These are phyloP conservation scores for Allacma fusca DNA, from an alignment of 2,888 invertebrate genomes.

Conservation along the genomic window DNA sequence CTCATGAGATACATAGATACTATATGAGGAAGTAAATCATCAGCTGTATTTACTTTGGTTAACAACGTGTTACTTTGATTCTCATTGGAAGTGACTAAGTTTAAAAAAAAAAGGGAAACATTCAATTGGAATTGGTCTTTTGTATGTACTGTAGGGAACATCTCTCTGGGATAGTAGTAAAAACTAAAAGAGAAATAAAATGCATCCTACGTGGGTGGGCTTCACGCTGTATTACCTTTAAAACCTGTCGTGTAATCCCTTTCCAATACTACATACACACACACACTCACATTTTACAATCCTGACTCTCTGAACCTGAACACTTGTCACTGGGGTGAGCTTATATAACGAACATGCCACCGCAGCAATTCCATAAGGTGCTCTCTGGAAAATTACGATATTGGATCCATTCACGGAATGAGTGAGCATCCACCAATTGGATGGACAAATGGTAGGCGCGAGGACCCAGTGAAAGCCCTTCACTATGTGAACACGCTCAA, in stretches of 20 bases:
- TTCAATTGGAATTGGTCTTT: constrained; percentile 1
- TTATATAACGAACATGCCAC: neutral
- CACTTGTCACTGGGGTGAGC: constrained; percentile 2
- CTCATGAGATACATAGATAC: no score
- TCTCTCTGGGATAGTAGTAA: neutral
- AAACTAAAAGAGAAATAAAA: constrained; percentile 5
- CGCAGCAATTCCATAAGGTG: constrained; percentile 16
- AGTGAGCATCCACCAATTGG: no score
- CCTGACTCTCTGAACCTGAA: neutral
- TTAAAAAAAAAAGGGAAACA: neutral
- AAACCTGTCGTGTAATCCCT: constrained; percentile 16
- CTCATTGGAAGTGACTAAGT: neutral
- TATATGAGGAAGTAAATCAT: no score
- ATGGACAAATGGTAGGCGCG: no score
- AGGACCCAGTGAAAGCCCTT: no score
- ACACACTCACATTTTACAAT: neutral
- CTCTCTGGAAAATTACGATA: neutral
- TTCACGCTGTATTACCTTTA: neutral
- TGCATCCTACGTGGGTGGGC: constrained; percentile 6
- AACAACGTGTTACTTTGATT: constrained; percentile 16
- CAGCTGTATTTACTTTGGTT: constrained; percentile 1
- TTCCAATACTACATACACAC: neutral
- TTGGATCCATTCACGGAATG: neutral
- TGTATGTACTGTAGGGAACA: neutral
- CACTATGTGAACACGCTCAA: no score